Evolutionary conservation across 2,888 invertebrate species (phyloP).

Genomic region (Hymenopus coronatus): DNA sequence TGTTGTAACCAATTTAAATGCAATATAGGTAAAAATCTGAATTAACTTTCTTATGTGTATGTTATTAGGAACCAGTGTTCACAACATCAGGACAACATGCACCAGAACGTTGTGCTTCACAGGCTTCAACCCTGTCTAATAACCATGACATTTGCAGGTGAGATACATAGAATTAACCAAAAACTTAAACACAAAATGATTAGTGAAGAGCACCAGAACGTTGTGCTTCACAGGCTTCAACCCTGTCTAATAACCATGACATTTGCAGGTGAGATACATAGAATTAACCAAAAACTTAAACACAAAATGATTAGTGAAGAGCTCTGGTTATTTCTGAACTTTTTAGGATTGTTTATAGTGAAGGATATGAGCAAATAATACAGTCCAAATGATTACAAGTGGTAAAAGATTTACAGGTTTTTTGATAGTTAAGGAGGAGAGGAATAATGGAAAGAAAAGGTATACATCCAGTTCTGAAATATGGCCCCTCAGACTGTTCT

Average conservation of each 20-base stretch:
- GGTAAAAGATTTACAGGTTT: too few species aligned
- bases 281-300: not conserved
- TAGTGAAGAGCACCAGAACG: slow-evolving; percentile 24
- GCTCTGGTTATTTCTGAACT: not conserved
- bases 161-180: not conserved
- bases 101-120: slow-evolving; percentile 32
- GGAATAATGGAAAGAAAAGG: too few species aligned
- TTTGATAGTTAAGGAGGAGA: too few species aligned
- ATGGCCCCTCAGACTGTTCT: too few species aligned
- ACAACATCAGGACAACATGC: slow-evolving; percentile 26
- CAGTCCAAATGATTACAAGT: too few species aligned
- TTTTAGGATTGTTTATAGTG: not conserved
- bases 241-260: slow-evolving; percentile 34
- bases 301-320: not conserved
- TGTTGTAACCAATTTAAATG: too few species aligned
- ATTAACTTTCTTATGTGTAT: not conserved
- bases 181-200: not conserved
- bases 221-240: slow-evolving; percentile 33
- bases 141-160: slow-evolving; percentile 43
- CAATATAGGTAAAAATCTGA: too few species aligned
- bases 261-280: slow-evolving; percentile 42
- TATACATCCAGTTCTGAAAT: too few species aligned
- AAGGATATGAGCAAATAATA: not conserved
- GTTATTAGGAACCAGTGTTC: slow-evolving; percentile 30
- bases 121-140: slow-evolving; percentile 33